phyloP scores from a whole-genome alignment of 2,797 vertebrate genomes.

The Phataginus tetradactyla region DNA sequence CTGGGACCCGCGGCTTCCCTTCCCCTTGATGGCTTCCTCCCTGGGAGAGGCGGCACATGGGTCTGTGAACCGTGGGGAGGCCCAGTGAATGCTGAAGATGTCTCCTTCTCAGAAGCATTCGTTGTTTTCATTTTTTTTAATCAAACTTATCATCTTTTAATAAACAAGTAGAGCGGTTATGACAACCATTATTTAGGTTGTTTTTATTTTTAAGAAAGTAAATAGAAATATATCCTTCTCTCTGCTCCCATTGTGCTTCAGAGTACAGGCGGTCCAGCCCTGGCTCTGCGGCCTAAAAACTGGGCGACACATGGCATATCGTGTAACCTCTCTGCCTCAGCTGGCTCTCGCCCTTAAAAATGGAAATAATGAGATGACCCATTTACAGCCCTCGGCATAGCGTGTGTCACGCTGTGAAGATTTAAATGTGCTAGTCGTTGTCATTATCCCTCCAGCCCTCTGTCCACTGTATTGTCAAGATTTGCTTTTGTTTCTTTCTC shows the following conservation, averaged over 20 bases:
- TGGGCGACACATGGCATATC: background rate
- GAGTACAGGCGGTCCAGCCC: background rate
- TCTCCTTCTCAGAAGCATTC: background rate
- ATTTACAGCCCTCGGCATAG: background rate
- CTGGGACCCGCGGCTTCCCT: accelerated
- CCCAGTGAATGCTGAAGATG: background rate
- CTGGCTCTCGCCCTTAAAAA: background rate
- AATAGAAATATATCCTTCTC: background rate
- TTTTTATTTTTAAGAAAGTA: constrained; percentile 12
- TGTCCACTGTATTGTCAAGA: background rate
- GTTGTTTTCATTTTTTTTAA: background rate
- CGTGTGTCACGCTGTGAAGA: background rate
- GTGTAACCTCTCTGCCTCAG: background rate
- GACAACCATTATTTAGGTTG: no score
- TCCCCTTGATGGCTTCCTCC: background rate
- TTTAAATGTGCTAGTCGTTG: background rate
- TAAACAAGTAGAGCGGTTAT: no score
- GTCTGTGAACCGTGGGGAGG: background rate
- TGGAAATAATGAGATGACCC: background rate
- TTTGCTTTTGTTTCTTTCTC: background rate
- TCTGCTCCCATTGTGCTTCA: background rate
- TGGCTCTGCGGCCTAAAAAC: background rate
- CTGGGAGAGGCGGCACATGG: background rate
- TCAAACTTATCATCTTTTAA: no score
- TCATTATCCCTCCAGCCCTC: background rate